Evolutionary conservation across 2,797 vertebrate species (phyloP), one percentile per base, ranked within the genome.

Genomic region (Myiotriccus ornatus): DNA sequence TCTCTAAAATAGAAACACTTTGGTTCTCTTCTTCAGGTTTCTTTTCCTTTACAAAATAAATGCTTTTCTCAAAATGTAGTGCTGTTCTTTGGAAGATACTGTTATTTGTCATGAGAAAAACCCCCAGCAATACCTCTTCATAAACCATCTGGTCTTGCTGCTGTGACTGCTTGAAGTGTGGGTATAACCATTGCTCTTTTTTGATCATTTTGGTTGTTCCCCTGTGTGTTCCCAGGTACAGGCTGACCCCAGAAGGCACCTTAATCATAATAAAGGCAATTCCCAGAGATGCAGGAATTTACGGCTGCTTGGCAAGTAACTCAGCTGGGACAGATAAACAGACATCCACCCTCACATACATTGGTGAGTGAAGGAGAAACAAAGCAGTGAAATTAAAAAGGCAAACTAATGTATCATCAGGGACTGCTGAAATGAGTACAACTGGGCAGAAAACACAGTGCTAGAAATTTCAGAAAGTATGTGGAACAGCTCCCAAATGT

Each of bases 261-360:
- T 97, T 99, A 94, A 87, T 98, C 62, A 98, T 99, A 89, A 98
- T 96, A 96, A 98, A 98, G 91, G 95, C 97, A 44, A 70, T 97
- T 96, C 96, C 96, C 76, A 98, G 98, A 93, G 99, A 99, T 88
- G 98, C 97, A 90, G 99, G 99, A n/a, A 67, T 97, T n/a, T 99
- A 99, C 53, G 98, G 98, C 79, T 99, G 99, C 90, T 97, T 99
- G 93, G 99, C 98, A 85, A 99, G 98, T 97, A 99, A 99, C 89
- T 93, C 96, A 74, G 99, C 99, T 25, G 99, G 99, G 84, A 99
- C 98, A 25, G 98, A 99, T 91, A 96, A 98, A 35, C 96, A 98
- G 93, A 98, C 88, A 28, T 98, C 99, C 50, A 96, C 79, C 28
- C 98, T 99, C 52, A 98, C 95, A 14, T 99, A 99, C 44, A 98